Percentiles rank a stretch among this genome's conserved stretches.
phyloP scores from a whole-genome alignment of 1,140 invertebrate species.

The Lycorma delicatula region DNA sequence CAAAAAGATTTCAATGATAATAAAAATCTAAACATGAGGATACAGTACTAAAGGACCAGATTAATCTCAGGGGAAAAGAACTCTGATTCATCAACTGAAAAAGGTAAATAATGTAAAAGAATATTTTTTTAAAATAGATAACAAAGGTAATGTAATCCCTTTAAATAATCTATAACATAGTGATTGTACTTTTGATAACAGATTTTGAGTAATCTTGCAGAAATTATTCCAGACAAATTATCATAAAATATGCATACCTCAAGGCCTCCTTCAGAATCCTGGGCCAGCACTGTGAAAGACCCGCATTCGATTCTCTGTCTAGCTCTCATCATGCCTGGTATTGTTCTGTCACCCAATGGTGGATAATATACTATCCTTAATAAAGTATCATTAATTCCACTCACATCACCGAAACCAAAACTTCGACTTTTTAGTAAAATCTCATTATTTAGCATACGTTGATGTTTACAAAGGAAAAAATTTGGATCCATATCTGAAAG shows the following conservation, averaged over 20 bases:
- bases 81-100: no score
- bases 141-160: not conserved
- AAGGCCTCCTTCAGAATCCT: constrained; percentile 43
- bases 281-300: constrained; percentile 62
- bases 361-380: constrained; percentile 62
- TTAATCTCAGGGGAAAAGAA: no score
- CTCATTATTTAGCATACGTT: constrained; percentile 38
- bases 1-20: no score
- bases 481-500: constrained; percentile 34
- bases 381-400: constrained; percentile 51
- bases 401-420: no score
- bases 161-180: constrained; percentile 4
- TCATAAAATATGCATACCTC: constrained; percentile 37
- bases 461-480: constrained; percentile 51
- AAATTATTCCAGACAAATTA: no score
- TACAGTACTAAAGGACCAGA: no score
- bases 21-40: no score
- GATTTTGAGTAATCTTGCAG: not conserved
- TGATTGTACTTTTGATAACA: not conserved
- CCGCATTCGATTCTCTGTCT: constrained; percentile 63
- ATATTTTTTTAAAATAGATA: no score
- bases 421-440: no score
- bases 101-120: no score
- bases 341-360: constrained; percentile 39
- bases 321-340: constrained; percentile 48